Evolutionary conservation across 2,888 invertebrate genomes (phyloP), one percentile per base, ranked within the genome.

Genomic region (Lithosia quadra): DNA sequence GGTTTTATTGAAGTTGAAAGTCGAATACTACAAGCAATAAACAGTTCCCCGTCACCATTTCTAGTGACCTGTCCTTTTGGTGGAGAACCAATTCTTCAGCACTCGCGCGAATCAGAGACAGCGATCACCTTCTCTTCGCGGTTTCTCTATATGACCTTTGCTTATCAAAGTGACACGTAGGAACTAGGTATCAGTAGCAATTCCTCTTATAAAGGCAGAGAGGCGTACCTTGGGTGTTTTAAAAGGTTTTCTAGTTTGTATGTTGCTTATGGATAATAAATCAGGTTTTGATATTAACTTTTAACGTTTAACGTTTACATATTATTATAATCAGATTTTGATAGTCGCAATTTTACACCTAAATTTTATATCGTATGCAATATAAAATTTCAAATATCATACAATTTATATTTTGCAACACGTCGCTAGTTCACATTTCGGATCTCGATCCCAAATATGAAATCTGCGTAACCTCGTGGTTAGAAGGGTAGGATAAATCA

Each of bases 401-500:
- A 65, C 57, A 69, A 65, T 56, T 49, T 21, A 66, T 69, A 57
- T 71, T 34, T 66, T 28, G 21, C 58, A 8, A 36, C 60, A 61
- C 39, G 15, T n/a, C 33, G 36, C 43, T 57, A 43, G 63, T 61
- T 57, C 34, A 36, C 21, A 63, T 60, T 55, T 67, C 39, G 22
- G 49, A 63, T 76, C 72, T 67, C 68, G 67, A 64, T 74, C 77
- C 71, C 71, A 78, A 74, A 83, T 84, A 84, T 84, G 84, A 84
- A 84, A 88, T 84, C 84, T 81, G 81, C 80, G 83, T 84, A 85
- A 86, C 88, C 86, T 82, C 83, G 80, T 75, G 78, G 80, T 78
- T 77, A 80, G 80, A 84, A 86, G 89, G 89, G 89, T 88, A 84
- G 84, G 83, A 87, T 93, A 93, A 94, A 93, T 93, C 94, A 93